Percentiles rank a stretch among this genome's conserved stretches.
Conservation (phyloP, 2,113 vertebrate genomes). For the Gopherus flavomarginatus region DNA sequence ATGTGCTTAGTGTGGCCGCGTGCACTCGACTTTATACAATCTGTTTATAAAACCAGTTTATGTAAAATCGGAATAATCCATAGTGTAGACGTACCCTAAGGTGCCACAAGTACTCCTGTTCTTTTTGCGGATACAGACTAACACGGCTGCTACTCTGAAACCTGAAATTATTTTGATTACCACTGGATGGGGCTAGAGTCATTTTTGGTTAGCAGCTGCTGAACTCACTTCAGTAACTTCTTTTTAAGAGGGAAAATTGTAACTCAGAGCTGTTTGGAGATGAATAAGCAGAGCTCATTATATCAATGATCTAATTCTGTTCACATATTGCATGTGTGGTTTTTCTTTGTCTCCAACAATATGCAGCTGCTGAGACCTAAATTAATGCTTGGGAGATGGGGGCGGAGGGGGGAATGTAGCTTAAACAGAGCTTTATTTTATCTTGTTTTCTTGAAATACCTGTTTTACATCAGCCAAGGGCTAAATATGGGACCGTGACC, state of each 20-base stretch:
- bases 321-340: not conserved
- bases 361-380: not conserved
- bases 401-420: not conserved
- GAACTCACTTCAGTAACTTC: not conserved
- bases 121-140: too few relatives aligned
- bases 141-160: too few relatives aligned
- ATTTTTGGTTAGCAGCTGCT: not conserved
- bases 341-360: not conserved
- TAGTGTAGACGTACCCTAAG: too few relatives aligned
- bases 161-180: not conserved
- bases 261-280: not conserved
- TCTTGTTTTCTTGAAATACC: not conserved
- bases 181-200: conserved; percentile 63
- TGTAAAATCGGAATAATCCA: too few relatives aligned
- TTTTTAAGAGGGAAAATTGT: fast-evolving
- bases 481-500: conserved; percentile 22
- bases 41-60: too few relatives aligned
- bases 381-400: not conserved
- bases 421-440: not conserved
- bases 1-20: too few relatives aligned
- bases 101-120: too few relatives aligned
- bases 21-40: too few relatives aligned
- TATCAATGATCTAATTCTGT: not conserved
- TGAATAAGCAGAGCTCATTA: not conserved
- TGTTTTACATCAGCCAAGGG: not conserved